phyloP scores from a whole-genome alignment of 2,797 vertebrate genomes.

The Borostomias antarcticus region DNA sequence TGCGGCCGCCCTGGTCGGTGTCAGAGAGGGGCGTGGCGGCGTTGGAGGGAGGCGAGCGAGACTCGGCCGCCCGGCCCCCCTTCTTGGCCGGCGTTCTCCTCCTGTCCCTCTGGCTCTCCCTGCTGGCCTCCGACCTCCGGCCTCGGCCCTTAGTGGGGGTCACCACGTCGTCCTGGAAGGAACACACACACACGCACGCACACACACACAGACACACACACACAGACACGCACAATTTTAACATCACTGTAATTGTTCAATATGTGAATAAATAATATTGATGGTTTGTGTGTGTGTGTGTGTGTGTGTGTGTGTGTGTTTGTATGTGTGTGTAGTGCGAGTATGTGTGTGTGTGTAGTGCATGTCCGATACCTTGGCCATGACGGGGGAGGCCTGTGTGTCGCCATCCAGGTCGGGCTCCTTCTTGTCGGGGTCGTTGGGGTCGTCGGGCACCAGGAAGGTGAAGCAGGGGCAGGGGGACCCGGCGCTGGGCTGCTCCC shows the following conservation, averaged over 20 bases:
- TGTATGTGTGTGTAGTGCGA: not conserved
- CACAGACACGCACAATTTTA: not conserved
- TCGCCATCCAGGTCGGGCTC: conserved; percentile 55
- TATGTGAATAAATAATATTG: not conserved
- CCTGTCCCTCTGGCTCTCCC: conserved; percentile 58
- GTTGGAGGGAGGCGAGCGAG: accelerated
- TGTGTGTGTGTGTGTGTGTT: not conserved
- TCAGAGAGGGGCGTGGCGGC: conserved; percentile 27
- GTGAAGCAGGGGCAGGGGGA: conserved; percentile 72
- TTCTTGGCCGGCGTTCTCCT: conserved; percentile 39
- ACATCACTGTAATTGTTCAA: not conserved
- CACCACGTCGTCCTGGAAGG: conserved; percentile 55
- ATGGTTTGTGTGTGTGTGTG: not conserved
- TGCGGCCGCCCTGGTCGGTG: conserved; percentile 43
- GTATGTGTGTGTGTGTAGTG: not conserved
- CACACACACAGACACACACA: not conserved
- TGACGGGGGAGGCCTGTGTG: accelerated
- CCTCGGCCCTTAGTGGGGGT: conserved; percentile 38
- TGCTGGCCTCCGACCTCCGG: conserved; percentile 52
- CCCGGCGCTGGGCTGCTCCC: conserved; percentile 32
- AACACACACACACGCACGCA: not conserved
- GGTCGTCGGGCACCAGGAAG: conserved; percentile 69
- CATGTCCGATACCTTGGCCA: conserved; percentile 64
- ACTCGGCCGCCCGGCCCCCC: conserved; percentile 32
- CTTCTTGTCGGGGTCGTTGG: conserved; percentile 67